These are phyloP conservation scores for Bombus cullumanus DNA, from an alignment of 1,140 invertebrate species.

Conservation along the genomic window DNA sequence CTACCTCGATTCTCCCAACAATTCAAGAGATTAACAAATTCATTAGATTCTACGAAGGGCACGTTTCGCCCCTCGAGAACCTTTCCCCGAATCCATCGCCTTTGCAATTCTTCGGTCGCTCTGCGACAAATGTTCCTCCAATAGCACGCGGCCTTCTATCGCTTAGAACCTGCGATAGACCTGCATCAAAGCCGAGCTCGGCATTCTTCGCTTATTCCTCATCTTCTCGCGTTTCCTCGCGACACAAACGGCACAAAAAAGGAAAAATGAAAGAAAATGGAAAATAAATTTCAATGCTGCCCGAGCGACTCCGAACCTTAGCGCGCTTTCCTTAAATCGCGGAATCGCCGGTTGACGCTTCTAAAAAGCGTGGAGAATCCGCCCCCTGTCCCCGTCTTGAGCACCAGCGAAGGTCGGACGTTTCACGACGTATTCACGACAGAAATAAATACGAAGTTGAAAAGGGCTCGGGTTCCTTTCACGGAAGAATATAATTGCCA, in stretches of 20 bases:
- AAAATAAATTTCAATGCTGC: background rate
- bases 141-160: background rate
- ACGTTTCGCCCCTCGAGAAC: too few species aligned
- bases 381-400: constrained; percentile 31
- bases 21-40: background rate
- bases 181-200: background rate
- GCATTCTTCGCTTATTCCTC: background rate
- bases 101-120: background rate
- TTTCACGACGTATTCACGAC: constrained; percentile 73
- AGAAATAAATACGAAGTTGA: constrained; percentile 76
- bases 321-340: background rate
- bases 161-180: background rate
- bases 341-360: background rate
- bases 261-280: background rate
- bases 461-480: constrained; percentile 74
- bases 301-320: background rate
- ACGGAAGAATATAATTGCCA: constrained; percentile 81
- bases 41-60: background rate
- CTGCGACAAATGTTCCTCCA: background rate
- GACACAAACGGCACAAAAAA: background rate
- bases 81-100: background rate
- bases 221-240: background rate
- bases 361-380: background rate
- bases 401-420: constrained; percentile 68
- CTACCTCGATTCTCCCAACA: background rate